phyloP scores from a whole-genome alignment of 2,113 vertebrate species.

The Nasalis larvatus region DNA sequence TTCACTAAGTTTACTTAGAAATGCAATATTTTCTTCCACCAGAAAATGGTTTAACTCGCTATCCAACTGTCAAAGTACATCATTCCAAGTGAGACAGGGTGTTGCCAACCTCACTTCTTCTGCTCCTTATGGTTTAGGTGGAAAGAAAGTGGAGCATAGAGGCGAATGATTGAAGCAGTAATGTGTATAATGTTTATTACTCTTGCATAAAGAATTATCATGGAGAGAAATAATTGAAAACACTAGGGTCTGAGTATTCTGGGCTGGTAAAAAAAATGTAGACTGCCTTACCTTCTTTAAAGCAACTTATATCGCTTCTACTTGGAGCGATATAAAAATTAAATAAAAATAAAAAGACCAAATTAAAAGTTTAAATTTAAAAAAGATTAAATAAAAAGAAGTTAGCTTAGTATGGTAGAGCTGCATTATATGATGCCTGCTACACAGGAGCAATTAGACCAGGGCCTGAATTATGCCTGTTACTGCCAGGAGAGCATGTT shows the following conservation, averaged over 20 bases:
- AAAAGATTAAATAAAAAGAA: background rate
- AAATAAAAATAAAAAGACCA: too few species aligned
- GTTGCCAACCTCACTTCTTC: background rate
- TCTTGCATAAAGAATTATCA: background rate
- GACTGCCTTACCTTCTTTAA: background rate
- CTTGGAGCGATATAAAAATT: too few species aligned
- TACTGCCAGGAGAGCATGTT: background rate
- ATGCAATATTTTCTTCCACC: background rate
- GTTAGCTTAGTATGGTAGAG: background rate
- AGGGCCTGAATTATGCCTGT: background rate
- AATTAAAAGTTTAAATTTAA: too few species aligned
- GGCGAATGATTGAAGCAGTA: background rate
- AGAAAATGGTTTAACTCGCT: background rate
- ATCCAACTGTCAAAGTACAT: background rate
- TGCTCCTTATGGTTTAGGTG: background rate
- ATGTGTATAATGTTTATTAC: background rate
- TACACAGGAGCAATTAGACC: background rate
- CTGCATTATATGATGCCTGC: background rate
- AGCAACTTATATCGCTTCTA: background rate
- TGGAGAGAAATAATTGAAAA: background rate
- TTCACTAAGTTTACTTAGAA: background rate
- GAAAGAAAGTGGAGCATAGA: background rate
- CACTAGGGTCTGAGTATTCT: background rate
- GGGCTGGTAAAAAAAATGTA: background rate
- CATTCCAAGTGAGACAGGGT: background rate